A percentile compares a stretch with the other conserved stretches of the same genome.
These are phyloP conservation scores for Paratrypauchen microcephalus DNA, from an alignment of 2,797 vertebrate species.

Conservation along the genomic window DNA sequence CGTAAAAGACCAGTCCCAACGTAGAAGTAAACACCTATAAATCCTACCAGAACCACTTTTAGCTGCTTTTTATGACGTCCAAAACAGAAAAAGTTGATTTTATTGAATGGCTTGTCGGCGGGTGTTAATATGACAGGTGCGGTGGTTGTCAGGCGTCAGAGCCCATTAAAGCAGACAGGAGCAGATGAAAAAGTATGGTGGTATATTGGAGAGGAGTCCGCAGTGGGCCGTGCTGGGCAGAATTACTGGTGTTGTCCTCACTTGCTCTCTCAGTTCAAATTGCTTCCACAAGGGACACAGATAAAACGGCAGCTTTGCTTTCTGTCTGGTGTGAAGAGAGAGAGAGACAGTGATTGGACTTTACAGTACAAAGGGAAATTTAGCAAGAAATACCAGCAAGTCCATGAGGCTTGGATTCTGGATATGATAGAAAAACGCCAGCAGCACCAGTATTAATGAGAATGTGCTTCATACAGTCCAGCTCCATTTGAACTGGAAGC, in stretches of 20 bases:
- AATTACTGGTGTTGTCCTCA: conserved; percentile 49
- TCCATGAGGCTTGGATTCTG: conserved; percentile 32
- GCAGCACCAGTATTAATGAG: conserved; percentile 60
- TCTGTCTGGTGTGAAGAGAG: conserved; percentile 50
- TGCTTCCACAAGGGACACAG: conserved; percentile 63
- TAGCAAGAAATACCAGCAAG: conserved; percentile 57
- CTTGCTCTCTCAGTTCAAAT: conserved; percentile 57
- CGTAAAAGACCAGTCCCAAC: conserved; percentile 1
- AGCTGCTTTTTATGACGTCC: conserved; percentile 3
- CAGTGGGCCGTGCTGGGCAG: conserved; percentile 34
- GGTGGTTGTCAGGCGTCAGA: conserved; percentile 26
- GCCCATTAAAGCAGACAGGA: conserved; percentile 17
- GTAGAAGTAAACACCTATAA: conserved; percentile 26
- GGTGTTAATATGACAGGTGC: conserved; percentile 22
- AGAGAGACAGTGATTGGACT: conserved; percentile 44
- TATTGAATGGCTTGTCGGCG: conserved; percentile 4
- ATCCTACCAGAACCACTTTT: conserved; percentile 16
- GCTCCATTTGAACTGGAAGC: conserved; percentile 67
- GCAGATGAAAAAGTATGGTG: conserved; percentile 39
- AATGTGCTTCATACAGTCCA: conserved; percentile 51
- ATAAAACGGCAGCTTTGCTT: conserved; percentile 65
- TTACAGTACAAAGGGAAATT: conserved; percentile 45
- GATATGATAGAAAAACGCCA: conserved; percentile 31
- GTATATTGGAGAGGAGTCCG: conserved; percentile 30
- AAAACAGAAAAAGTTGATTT: conserved; percentile 13